These are phyloP conservation scores for Apeltes quadracus DNA, from an alignment of 2,113 vertebrate genomes.

Conservation along the genomic window DNA sequence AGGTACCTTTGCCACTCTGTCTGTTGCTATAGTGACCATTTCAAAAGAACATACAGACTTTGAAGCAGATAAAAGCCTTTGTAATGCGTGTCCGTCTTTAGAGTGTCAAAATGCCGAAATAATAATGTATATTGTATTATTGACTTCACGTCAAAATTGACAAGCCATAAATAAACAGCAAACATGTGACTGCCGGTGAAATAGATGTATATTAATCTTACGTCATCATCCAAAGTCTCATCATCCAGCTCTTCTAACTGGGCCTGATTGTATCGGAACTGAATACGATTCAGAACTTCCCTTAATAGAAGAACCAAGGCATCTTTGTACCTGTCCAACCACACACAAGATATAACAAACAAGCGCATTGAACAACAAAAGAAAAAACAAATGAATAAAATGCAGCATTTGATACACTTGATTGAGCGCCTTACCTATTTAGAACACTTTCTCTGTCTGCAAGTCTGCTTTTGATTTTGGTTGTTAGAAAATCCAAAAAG, in stretches of 20 bases:
- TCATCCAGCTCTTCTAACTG: conserved; percentile 97
- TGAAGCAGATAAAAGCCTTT: background rate
- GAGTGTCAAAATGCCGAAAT: no score
- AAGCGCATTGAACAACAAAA: conserved; percentile 2
- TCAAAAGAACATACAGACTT: conserved; percentile 22
- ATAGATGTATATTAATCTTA: conserved; percentile 75
- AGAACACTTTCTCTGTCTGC: conserved; percentile 94
- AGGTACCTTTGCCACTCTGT: conserved; percentile 98
- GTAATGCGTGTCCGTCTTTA: background rate
- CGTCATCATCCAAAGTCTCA: conserved; percentile 96
- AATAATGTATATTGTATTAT: no score
- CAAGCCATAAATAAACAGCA: background rate
- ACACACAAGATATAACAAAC: conserved; percentile 1
- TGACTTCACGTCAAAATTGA: background rate
- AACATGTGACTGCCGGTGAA: background rate
- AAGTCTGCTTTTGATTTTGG: conserved; percentile 94
- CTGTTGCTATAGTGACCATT: conserved; percentile 87
- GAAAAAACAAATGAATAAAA: background rate
- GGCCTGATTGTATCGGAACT: conserved; percentile 97
- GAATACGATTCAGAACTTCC: conserved; percentile 95
- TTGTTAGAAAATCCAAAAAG: conserved; percentile 97
- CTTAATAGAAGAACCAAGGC: conserved; percentile 92
- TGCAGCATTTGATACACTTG: background rate
- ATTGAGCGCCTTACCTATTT: conserved; percentile 82
- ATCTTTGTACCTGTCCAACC: conserved; percentile 90